phyloP scores from a whole-genome alignment of 2,797 vertebrate genomes.

The Protosalanx chinensis region DNA sequence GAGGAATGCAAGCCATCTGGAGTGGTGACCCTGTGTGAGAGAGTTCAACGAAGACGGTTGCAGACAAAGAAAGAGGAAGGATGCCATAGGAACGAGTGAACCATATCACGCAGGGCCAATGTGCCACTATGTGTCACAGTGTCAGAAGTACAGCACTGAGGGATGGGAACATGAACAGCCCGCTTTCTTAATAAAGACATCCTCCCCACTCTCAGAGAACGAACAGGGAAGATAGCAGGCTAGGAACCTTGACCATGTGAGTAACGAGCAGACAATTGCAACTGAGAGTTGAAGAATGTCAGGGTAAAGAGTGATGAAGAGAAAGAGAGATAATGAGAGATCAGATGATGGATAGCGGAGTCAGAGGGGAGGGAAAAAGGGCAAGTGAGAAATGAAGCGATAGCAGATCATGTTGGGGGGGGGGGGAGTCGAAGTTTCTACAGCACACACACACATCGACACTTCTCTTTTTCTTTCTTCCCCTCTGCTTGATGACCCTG shows the following conservation, averaged over 20 bases:
- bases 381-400: no score
- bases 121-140: not conserved
- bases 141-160: not conserved
- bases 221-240: not conserved
- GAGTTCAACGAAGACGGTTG: slow-evolving; percentile 6
- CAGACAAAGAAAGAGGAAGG: slow-evolving; percentile 28
- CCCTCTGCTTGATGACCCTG: slow-evolving; percentile 1
- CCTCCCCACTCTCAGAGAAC: not conserved
- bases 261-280: not conserved
- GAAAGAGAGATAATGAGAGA: not conserved
- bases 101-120: slow-evolving; percentile 9
- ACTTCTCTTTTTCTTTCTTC: not conserved
- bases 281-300: not conserved
- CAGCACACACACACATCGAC: not conserved
- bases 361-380: no score
- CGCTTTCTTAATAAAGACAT: not conserved
- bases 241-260: not conserved
- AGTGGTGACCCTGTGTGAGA: not conserved
- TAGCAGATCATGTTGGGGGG: not conserved
- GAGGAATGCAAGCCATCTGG: not conserved
- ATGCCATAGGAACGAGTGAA: slow-evolving; percentile 25
- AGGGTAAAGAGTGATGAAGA: not conserved
- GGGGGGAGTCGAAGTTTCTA: not conserved
- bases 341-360: no score
- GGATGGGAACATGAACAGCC: not conserved